Evolutionary conservation across 2,888 invertebrate genomes (phyloP), one percentile per base, ranked within the genome.

Genomic region (Neoascia interrupta): DNA sequence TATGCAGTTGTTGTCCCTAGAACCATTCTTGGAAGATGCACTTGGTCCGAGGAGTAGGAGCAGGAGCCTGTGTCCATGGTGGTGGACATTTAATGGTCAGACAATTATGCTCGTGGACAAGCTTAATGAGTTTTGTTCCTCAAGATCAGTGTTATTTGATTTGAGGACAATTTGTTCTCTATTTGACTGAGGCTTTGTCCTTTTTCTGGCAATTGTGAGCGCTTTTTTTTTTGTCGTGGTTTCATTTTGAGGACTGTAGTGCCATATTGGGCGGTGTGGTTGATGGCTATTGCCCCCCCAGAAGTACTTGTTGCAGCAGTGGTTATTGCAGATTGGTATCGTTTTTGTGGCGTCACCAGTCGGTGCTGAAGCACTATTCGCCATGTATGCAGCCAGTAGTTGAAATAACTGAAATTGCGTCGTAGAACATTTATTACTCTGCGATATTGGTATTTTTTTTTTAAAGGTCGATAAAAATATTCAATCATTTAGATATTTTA

Each of bases 111-210:
- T 31, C 5, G 56, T 56, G 39, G 69, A 51, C 69, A 70, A 58
- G 43, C 21, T 41, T 43, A 70, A 66, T 76, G 70, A 72, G 72
- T 60, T 72, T 70, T 72, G 19, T 51, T 39, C 19, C 37, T 45
- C 31, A 51, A 63, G 58, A 64, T 60, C 58, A 49, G 37, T 72
- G 45, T 60, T 47, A 54, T 76, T 76, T 76, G 45, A 60, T 54
- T 76, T 53, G 34, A n/a, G 15, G 47, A 53, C 56, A 64, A 60
- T 70, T 70, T 53, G 56, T 13, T n/a, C n/a, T n/a, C n/a, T n/a
- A n/a, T n/a, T n/a, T 36, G 56, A 8, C 41, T 26, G 37, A 37
- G 34, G 10, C n/a, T 16, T 1, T 37, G 61, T 61, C 28, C 49
- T 63, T 16, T 43, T 16, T 28, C 13, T 4, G 19, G 49, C 36